phyloP scores from a whole-genome alignment of 35 echinoderm and acorn worm species.

The Amphiura filiformis region DNA sequence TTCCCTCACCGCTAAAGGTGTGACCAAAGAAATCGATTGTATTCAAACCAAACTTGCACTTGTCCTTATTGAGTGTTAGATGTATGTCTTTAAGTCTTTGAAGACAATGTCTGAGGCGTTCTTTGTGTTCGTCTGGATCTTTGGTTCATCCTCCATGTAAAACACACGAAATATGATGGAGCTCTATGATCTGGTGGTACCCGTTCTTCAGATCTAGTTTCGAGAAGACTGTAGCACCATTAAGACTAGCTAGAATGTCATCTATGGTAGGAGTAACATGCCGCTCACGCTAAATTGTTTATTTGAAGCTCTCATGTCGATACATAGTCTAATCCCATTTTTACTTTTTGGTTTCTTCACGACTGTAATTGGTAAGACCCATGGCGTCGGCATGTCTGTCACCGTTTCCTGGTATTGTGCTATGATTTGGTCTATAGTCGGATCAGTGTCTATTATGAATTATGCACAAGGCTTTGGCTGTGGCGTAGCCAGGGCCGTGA shows the following conservation, averaged over 20 bases:
- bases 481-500: conserved; percentile 33
- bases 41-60: conserved; percentile 46
- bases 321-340: conserved; percentile 52
- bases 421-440: neutral
- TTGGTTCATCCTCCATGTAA: conserved; percentile 64
- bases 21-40: conserved; percentile 70
- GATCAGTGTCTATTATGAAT: conserved; percentile 7
- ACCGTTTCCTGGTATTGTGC: too few relatives aligned
- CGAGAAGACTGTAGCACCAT: conserved; percentile 54
- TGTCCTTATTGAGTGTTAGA: conserved; percentile 51
- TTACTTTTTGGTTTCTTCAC: conserved; percentile 60
- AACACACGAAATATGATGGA: conserved; percentile 48
- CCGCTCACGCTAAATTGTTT: conserved; percentile 59
- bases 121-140: conserved; percentile 34
- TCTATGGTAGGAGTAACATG: conserved; percentile 77
- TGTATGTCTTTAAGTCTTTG: conserved; percentile 61
- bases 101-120: conserved; percentile 9
- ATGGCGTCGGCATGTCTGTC: conserved; percentile 57
- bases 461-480: conserved; percentile 47
- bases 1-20: conserved; percentile 42
- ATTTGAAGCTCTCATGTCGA: conserved; percentile 68
- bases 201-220: too few relatives aligned
- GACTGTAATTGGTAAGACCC: conserved; percentile 72
- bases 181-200: conserved; percentile 79
- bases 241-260: conserved; percentile 59